Evolutionary conservation across 2,888 invertebrate species (phyloP).

Genomic region (Julus scandinavius): DNA sequence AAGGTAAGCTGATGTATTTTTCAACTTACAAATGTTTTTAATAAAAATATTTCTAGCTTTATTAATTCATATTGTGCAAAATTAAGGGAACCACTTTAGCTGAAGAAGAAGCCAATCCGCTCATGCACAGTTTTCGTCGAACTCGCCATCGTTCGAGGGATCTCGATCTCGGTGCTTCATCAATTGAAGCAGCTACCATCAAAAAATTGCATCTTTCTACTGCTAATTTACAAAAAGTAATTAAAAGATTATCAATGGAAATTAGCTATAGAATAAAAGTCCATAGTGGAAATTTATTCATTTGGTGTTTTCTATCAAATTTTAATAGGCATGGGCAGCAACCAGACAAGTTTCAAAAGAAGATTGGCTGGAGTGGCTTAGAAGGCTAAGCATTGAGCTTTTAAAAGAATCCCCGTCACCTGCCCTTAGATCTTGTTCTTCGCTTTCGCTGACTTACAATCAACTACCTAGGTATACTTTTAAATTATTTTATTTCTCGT

Average conservation of each 20-base stretch:
- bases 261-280: too few species aligned
- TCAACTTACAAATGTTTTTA: background rate
- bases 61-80: background rate
- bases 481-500: background rate
- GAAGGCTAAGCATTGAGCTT: conserved; percentile 89
- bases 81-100: conserved; percentile 71
- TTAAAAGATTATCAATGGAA: background rate
- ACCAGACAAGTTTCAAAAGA: conserved; percentile 93
- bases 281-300: too few species aligned
- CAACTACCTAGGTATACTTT: conserved; percentile 77
- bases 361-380: conserved; percentile 98
- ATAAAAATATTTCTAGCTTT: background rate
- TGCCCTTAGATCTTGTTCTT: conserved; percentile 90
- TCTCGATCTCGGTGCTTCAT: conserved; percentile 70
- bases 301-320: background rate
- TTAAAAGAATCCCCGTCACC: conserved; percentile 96
- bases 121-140: conserved; percentile 73
- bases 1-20: conserved; percentile 62
- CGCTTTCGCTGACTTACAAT: conserved; percentile 92
- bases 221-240: conserved; percentile 79
- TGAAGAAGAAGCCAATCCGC: conserved; percentile 77
- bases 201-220: conserved; percentile 84
- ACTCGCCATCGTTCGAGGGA: conserved; percentile 79
- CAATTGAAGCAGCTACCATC: conserved; percentile 78
- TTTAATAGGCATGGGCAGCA: conserved; percentile 81